These are phyloP conservation scores for Aplochiton taeniatus DNA, from an alignment of 2,797 vertebrate genomes.

Conservation along the genomic window DNA sequence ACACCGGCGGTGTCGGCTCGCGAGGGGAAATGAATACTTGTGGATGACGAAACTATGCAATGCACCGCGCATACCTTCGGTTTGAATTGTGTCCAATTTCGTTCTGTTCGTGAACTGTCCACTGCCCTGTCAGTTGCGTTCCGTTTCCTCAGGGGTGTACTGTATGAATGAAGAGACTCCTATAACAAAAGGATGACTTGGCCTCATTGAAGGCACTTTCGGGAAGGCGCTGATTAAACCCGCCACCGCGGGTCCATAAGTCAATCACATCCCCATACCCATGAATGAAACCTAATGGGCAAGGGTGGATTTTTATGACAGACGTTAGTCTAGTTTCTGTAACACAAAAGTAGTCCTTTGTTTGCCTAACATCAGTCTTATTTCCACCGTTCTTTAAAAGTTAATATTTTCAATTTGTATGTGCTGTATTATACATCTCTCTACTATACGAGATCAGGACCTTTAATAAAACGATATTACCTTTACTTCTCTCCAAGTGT, in stretches of 20 bases:
- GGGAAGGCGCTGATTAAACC: constrained; percentile 36
- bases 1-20: constrained; percentile 22
- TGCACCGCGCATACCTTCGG: constrained; percentile 28
- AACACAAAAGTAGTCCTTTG: no score
- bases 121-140: background rate
- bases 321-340: no score
- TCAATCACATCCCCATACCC: background rate
- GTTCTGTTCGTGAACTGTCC: background rate
- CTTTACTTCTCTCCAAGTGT: no score
- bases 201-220: constrained; percentile 60
- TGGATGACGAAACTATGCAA: constrained; percentile 66
- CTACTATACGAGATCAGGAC: no score
- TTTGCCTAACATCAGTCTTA: no score
- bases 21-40: constrained; percentile 22
- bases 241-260: no score
- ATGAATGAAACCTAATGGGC: no score
- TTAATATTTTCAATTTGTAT: no score
- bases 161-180: constrained; percentile 40
- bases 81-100: background rate
- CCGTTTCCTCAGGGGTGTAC: constrained; percentile 29
- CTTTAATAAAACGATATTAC: no score
- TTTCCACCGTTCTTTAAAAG: no score
- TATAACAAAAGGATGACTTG: constrained; percentile 48
- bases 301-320: no score
- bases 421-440: no score